phyloP scores from a whole-genome alignment of 2,888 invertebrate genomes.

The Ornithoptera alexandrae region DNA sequence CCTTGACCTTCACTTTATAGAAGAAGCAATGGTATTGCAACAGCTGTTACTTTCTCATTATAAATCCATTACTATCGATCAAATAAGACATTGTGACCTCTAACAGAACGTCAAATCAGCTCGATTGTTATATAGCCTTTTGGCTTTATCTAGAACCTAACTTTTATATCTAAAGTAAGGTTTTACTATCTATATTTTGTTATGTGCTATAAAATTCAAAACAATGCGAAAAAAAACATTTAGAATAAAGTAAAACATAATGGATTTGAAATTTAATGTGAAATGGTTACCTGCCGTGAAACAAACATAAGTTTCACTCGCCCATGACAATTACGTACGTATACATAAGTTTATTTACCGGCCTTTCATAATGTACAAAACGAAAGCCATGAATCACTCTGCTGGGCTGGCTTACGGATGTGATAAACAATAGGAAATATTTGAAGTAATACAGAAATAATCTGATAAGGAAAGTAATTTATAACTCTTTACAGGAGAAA shows the following conservation, averaged over 20 bases:
- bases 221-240: not conserved
- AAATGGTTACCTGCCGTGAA: not conserved
- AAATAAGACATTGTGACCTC: not conserved
- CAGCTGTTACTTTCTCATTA: not conserved
- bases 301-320: constrained; percentile 3
- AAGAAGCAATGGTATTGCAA: not conserved
- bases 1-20: not conserved
- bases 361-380: constrained; percentile 8
- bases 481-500: not conserved
- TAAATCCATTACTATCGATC: not conserved
- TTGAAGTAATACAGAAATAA: not conserved
- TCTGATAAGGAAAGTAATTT: constrained; percentile 10
- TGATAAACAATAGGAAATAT: constrained; percentile 5
- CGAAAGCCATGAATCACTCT: constrained; percentile 19
- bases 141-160: not conserved
- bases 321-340: constrained; percentile 13
- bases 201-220: not conserved
- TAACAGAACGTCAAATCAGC: not conserved
- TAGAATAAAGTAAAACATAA: not conserved
- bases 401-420: constrained; percentile 1
- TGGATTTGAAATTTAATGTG: constrained; percentile 1
- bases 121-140: not conserved
- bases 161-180: not conserved
- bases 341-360: constrained; percentile 24
- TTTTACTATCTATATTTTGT: not conserved